Percentiles rank a stretch among this genome's conserved stretches.
Evolutionary conservation across 2,113 vertebrate species (phyloP).

Genomic region (Rhea americana): DNA sequence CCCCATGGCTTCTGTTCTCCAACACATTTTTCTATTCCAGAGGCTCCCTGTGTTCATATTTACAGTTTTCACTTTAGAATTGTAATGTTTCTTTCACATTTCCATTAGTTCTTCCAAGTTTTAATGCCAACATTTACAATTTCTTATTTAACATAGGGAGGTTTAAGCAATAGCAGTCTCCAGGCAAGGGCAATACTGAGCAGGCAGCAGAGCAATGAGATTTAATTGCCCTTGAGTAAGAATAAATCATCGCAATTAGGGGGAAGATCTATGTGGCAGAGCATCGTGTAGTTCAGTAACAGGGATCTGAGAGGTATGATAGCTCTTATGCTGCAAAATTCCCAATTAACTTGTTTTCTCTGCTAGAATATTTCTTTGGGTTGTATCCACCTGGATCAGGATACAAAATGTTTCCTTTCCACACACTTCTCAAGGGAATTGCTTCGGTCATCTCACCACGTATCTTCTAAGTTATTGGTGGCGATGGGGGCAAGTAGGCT

Average conservation of each 20-base stretch:
- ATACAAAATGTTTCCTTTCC: neutral
- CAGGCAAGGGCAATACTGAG: conserved; percentile 8
- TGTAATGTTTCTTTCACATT: neutral
- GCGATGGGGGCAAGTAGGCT: neutral
- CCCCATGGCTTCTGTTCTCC: neutral
- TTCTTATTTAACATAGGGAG: neutral
- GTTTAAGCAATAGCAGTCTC: neutral
- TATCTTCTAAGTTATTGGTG: neutral
- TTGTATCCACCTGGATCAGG: neutral
- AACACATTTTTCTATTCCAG: neutral
- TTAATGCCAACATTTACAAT: conserved; percentile 21
- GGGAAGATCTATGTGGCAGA: neutral
- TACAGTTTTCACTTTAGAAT: neutral
- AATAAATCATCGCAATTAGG: conserved; percentile 60
- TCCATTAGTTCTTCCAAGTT: neutral
- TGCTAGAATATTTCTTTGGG: neutral
- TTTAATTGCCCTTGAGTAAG: conserved; percentile 38
- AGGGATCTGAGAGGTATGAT: neutral
- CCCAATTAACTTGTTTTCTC: conserved; percentile 22
- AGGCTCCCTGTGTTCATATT: neutral
- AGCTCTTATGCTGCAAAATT: neutral
- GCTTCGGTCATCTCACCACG: neutral
- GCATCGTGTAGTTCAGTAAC: neutral
- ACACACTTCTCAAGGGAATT: neutral
- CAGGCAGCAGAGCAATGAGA: conserved; percentile 35